Conservation (phyloP, 2,888 invertebrate species). For the Dendrolimus houi region DNA sequence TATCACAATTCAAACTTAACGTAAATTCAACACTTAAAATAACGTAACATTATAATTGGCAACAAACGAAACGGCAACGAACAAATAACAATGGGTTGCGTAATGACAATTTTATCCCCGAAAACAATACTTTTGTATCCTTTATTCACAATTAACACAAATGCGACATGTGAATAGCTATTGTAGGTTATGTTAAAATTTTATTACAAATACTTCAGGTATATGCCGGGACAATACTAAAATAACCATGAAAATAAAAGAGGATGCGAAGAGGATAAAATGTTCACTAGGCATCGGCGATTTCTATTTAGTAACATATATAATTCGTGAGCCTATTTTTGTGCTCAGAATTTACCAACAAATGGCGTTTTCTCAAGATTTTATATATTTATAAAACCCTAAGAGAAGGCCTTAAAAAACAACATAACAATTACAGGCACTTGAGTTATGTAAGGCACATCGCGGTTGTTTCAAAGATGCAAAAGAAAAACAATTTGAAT, state of each 20-base stretch:
- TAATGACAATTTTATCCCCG: slow-evolving; percentile 57
- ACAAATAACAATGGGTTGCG: slow-evolving; percentile 25
- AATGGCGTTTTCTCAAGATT: slow-evolving; percentile 28
- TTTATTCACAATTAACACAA: slow-evolving; percentile 11
- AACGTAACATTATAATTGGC: slow-evolving; percentile 44
- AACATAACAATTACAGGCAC: slow-evolving; percentile 40
- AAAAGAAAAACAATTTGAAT: slow-evolving; percentile 6
- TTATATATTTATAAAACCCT: slow-evolving; percentile 26
- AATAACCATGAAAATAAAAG: slow-evolving; percentile 8
- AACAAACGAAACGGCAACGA: slow-evolving; percentile 14
- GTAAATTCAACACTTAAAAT: slow-evolving; percentile 65
- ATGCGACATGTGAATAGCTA: slow-evolving; percentile 9
- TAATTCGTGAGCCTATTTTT: not conserved
- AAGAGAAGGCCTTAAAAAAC: slow-evolving; percentile 28
- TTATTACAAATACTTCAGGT: slow-evolving; percentile 11
- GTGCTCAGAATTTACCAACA: not conserved
- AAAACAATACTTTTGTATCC: slow-evolving; percentile 11
- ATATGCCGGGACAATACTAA: not conserved
- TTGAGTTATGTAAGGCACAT: slow-evolving; percentile 56
- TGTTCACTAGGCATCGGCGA: slow-evolving; percentile 25
- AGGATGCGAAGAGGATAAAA: slow-evolving; percentile 31
- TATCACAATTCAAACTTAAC: slow-evolving; percentile 65
- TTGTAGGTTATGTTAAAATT: slow-evolving; percentile 16
- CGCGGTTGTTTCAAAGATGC: slow-evolving; percentile 34
- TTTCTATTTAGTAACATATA: not conserved